A percentile compares a stretch with the other conserved stretches of the same genome.
Conservation (phyloP, 1,140 invertebrate species). For the Microplitis demolitor region DNA sequence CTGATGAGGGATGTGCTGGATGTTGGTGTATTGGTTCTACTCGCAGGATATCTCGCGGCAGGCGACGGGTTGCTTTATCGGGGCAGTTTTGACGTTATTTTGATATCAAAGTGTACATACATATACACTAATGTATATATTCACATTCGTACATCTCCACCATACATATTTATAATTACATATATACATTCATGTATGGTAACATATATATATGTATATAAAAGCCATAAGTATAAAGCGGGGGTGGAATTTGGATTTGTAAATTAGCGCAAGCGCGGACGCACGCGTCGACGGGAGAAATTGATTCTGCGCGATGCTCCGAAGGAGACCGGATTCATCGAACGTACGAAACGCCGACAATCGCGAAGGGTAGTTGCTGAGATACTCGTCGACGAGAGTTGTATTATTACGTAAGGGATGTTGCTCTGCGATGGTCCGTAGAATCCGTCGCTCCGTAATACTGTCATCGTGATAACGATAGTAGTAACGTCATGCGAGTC, state of each 20-base stretch:
- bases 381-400: conserved; percentile 25
- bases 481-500: conserved; percentile 31
- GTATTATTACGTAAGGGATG: conserved; percentile 49
- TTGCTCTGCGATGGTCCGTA: conserved; percentile 31
- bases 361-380: conserved; percentile 18
- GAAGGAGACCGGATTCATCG: conserved; percentile 39
- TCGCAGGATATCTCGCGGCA: too few species aligned
- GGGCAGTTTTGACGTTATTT: conserved; percentile 36
- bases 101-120: conserved; percentile 31
- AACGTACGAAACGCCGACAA: conserved; percentile 39
- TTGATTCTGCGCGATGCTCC: conserved; percentile 56
- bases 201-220: too few species aligned
- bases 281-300: conserved; percentile 44
- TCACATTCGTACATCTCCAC: too few species aligned
- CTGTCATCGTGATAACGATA: conserved; percentile 12
- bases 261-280: conserved; percentile 30
- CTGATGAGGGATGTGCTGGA: too few species aligned
- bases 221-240: not conserved
- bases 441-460: conserved; percentile 30
- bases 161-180: too few species aligned
- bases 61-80: not conserved
- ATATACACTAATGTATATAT: not conserved
- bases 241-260: conserved; percentile 28
- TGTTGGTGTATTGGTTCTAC: too few species aligned
- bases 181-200: too few species aligned